Percentiles rank a stretch among this genome's conserved stretches.
phyloP scores from a whole-genome alignment of 2,797 vertebrate genomes.

The Helostoma temminkii region DNA sequence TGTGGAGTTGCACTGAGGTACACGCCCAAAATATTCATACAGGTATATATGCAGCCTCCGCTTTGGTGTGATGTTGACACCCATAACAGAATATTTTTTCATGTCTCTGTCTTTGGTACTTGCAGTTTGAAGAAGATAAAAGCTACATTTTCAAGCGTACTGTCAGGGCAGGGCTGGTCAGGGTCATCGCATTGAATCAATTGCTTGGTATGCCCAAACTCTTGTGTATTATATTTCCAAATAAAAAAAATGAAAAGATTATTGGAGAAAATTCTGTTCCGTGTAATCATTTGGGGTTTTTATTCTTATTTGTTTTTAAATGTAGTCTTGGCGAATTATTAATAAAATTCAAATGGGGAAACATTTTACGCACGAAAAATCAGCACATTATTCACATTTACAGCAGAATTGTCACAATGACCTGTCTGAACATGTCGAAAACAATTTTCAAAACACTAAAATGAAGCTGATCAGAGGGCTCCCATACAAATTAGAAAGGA shows the following conservation, averaged over 20 bases:
- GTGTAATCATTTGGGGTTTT: slow-evolving; percentile 34
- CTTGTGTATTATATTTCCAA: slow-evolving; percentile 83
- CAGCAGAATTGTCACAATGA: not conserved
- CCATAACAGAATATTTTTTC: slow-evolving; percentile 54
- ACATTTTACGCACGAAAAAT: slow-evolving; percentile 37
- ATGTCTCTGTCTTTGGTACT: slow-evolving; percentile 56
- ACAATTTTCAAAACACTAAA: not conserved
- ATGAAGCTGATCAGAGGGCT: not conserved
- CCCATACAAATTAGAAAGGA: not conserved
- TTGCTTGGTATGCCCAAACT: slow-evolving; percentile 74
- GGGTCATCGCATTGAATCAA: slow-evolving; percentile 72
- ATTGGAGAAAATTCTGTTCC: slow-evolving; percentile 31
- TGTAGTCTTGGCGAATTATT: not conserved
- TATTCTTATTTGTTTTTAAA: not conserved
- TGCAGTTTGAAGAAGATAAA: slow-evolving; percentile 34
- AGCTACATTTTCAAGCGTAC: slow-evolving; percentile 52
- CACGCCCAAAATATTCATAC: slow-evolving; percentile 64
- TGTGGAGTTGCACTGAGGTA: slow-evolving; percentile 70
- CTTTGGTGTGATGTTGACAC: slow-evolving; percentile 45
- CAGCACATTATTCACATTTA: not conserved
- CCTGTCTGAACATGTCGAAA: not conserved
- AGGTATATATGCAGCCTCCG: slow-evolving; percentile 56
- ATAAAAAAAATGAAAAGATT: slow-evolving; percentile 68
- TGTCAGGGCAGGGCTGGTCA: slow-evolving; percentile 59
- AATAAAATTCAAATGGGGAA: not conserved